Evolutionary conservation across 2,888 invertebrate species (phyloP), one percentile per base, ranked within the genome.

Genomic region (Clistopyga incitator): DNA sequence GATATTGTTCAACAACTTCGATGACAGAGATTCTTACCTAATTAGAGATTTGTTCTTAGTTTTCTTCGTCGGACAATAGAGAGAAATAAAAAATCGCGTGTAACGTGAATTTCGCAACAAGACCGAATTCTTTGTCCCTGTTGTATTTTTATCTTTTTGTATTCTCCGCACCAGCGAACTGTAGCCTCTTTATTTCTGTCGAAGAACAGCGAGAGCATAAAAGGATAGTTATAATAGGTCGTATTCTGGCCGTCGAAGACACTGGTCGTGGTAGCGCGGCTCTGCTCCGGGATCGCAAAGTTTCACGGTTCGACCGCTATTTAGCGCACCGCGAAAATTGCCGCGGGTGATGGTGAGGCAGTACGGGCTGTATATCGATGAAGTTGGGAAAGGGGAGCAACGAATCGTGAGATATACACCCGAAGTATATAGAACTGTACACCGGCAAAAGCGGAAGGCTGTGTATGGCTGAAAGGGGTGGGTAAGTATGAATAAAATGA

Each of bases 251-350:
- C 76, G 67, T 72, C 79, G 76, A 79, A 77, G 83, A 77, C 67
- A 67, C 67, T 29, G 20, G 59, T n/a, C 13, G 65, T 59, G 52
- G 42, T 67, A 23, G n/a, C 20, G 45, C 25, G 50, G 59, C 59
- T 75, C 78, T 50, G 82, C 78, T 84, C 77, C 72, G 84, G 83
- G 85, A 87, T 81, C 84, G 79, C 82, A 71, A 85, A 89, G 86
- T 88, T 88, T 87, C 79, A 75, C 81, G 82, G 79, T 79, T 84
- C 85, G 82, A 67, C 78, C 84, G 86, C 86, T 86, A 89, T 87
- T 88, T 89, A 89, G 84, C 81, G 52, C 71, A 84, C 77, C 83
- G 82, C 56, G 83, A 87, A 88, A 85, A 81, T 85, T 72, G 82
- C 84, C 78, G 80, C 56, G 20, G 82, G 84, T 11, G 42, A 67